Base-by-base conservation (phyloP, 2,113 vertebrate genomes). In the Lampris incognitus region DNA sequence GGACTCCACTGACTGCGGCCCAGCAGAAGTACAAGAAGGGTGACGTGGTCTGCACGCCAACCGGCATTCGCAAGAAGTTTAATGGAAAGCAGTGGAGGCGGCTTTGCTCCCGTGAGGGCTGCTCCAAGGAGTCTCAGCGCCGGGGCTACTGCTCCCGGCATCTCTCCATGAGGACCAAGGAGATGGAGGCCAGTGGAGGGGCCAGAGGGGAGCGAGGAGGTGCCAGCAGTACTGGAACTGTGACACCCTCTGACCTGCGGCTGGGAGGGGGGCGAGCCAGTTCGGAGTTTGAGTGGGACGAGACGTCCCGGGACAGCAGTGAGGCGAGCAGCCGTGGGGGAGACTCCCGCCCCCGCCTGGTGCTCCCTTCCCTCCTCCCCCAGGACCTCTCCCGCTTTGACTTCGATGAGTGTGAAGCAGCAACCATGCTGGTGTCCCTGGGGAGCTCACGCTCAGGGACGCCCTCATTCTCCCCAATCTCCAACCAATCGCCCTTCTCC, bases 21-120 rank as follows among this genome's bases (percentile, higher is more conserved):
- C 97, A 98, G 90, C 97, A 97, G 83, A 98, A 97, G 72, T 97
- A 97, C 79, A 97, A 97, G 84, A 98, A 98, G 78, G 97, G 97
- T 0, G 97, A 98, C 0, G 97, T 98, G 86, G 97, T 98, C 0
- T 98, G 97, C 80, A 97, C 97, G 0, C 97, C 97, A 0, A 97
- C 96, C 0, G 97, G 97, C 4, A 97, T 98, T 79, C 93, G 97
- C 0, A 98, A 98, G 85, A 98, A 98, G 70, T 98, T 98, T 81
- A 98, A 98, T 0, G 97, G 97, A 9, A 98, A 98, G 85, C 97
- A 98, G 71, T 98, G 97, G 97, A 91, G 97, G 24, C 91, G 97
- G 3, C 89, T 98, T 0, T 98, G 97, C 87, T 98, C 97, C 0
- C 88, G 97, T 5, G 97, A 98, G 5, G 95, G 97, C 76, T 98